These are phyloP conservation scores for Syngnathoides biaculeatus DNA, from an alignment of 2,113 vertebrate species.

Conservation along the genomic window DNA sequence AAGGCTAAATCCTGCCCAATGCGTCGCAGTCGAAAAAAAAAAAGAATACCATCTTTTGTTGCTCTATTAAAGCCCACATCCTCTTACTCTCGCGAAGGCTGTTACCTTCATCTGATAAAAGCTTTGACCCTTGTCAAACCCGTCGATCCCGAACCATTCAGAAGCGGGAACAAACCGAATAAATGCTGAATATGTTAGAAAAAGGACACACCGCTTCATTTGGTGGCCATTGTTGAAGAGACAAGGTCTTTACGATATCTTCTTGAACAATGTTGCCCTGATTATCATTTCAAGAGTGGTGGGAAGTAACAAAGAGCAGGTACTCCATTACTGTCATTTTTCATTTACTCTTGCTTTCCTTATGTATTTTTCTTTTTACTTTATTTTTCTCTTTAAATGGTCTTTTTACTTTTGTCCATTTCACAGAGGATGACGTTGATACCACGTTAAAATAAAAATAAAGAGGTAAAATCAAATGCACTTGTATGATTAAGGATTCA, in stretches of 20 bases:
- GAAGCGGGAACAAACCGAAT: constrained; percentile 11
- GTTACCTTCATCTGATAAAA: constrained; percentile 65
- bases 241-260: constrained; percentile 43
- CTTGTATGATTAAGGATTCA: too few species aligned
- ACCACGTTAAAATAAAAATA: too few species aligned
- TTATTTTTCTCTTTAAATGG: too few species aligned
- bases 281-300: not conserved
- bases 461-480: too few species aligned
- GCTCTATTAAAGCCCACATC: constrained; percentile 36
- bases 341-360: not conserved
- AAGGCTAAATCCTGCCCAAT: constrained; percentile 35
- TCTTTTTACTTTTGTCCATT: too few species aligned
- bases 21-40: constrained; percentile 10
- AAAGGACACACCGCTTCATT: constrained; percentile 34
- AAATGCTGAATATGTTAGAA: constrained; percentile 42
- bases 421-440: too few species aligned
- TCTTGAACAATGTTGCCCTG: constrained; percentile 2
- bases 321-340: not conserved
- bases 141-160: constrained; percentile 47
- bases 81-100: constrained; percentile 52
- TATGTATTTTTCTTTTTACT: too few species aligned
- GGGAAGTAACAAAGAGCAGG: not conserved
- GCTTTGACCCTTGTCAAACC: constrained; percentile 57
- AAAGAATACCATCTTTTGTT: constrained; percentile 44
- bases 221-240: constrained; percentile 33